phyloP scores from a whole-genome alignment of 2,888 invertebrate species.

The Caenorhabditis auriculariae region DNA sequence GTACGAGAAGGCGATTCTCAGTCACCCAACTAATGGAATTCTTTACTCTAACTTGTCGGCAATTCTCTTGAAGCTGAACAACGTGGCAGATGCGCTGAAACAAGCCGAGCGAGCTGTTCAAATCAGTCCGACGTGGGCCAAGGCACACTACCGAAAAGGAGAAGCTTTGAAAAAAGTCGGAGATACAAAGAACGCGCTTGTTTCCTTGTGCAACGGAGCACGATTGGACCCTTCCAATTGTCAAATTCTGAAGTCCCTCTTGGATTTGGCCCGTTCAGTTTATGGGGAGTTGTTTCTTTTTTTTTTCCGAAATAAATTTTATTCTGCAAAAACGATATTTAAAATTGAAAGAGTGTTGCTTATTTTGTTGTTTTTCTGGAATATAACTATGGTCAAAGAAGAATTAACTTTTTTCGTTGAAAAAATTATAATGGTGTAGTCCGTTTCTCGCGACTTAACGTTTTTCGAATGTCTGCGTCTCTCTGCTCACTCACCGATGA shows the following conservation, averaged over 20 bases:
- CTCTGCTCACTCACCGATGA: neutral
- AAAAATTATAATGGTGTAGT: slow-evolving; percentile 2
- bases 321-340: no score
- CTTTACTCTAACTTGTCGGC: slow-evolving; percentile 37
- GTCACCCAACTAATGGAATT: slow-evolving; percentile 31
- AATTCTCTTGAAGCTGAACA: slow-evolving; percentile 23
- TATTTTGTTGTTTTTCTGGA: no score
- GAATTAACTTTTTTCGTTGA: no score
- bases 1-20: slow-evolving; percentile 21
- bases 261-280: neutral
- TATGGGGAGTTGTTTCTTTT: neutral
- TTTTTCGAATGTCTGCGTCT: no score
- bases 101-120: slow-evolving; percentile 28
- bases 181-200: neutral
- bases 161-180: slow-evolving; percentile 6
- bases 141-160: slow-evolving; percentile 22
- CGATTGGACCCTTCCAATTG: slow-evolving; percentile 13
- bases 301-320: neutral
- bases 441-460: slow-evolving; percentile 1
- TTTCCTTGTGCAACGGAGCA: slow-evolving; percentile 10
- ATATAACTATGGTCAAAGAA: no score
- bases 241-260: slow-evolving; percentile 11
- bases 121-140: slow-evolving; percentile 35
- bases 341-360: no score
- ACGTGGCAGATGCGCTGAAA: slow-evolving; percentile 10